Conservation (phyloP, 2,888 invertebrate genomes). For the Drosophila bunnanda region DNA sequence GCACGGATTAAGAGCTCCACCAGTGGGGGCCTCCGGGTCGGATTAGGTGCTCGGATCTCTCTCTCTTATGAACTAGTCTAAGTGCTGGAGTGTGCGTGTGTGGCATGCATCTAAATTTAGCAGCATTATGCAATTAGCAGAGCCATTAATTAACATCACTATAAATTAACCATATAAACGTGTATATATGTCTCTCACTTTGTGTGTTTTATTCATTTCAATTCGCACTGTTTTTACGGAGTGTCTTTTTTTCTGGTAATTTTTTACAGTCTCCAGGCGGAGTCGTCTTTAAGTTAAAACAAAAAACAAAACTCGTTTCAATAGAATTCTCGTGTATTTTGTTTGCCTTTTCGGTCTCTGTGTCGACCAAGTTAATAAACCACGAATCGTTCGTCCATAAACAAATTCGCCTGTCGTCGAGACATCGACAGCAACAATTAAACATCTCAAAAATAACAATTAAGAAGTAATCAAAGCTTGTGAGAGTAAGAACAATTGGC, state of each 20-base stretch:
- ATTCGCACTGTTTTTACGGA: conserved; percentile 9
- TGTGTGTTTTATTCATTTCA: conserved; percentile 19
- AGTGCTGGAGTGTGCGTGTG: conserved; percentile 29
- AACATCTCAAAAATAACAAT: conserved; percentile 50
- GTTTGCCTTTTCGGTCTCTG: conserved; percentile 23
- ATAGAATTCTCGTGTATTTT: conserved; percentile 35
- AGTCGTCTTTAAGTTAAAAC: conserved; percentile 9
- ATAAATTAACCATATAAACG: conserved; percentile 51
- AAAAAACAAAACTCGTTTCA: conserved; percentile 36
- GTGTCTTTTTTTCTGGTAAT: not conserved
- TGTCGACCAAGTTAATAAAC: conserved; percentile 60
- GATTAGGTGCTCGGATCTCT: conserved; percentile 28
- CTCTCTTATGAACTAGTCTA: conserved; percentile 16
- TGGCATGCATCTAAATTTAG: conserved; percentile 63
- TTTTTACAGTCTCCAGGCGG: conserved; percentile 18
- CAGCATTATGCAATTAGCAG: conserved; percentile 60
- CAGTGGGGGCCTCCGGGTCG: conserved; percentile 1
- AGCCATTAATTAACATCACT: conserved; percentile 62
- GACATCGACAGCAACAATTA: conserved; percentile 43
- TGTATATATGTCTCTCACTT: conserved; percentile 3
- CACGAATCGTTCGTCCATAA: conserved; percentile 62
- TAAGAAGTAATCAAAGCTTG: conserved; percentile 17
- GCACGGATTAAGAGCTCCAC: conserved; percentile 8
- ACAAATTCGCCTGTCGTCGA: conserved; percentile 42
- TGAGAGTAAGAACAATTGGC: not conserved